phyloP scores from a whole-genome alignment of 2,113 vertebrate genomes.

The Muntiacus muntjak region DNA sequence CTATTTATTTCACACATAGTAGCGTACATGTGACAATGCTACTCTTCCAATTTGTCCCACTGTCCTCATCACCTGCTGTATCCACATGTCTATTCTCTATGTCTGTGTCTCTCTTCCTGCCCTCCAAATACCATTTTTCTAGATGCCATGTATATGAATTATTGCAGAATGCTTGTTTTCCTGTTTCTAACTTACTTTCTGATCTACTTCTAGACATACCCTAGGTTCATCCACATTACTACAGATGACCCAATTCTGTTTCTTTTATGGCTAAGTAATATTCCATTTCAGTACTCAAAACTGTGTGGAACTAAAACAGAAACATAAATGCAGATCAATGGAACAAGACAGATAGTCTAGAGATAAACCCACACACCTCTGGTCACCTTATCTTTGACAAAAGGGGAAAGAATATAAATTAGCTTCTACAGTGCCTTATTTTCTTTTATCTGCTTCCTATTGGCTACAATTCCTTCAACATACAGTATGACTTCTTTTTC shows the following conservation, averaged over 20 bases:
- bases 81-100: background rate
- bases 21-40: background rate
- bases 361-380: background rate
- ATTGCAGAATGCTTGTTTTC: background rate
- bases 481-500: slow-evolving; percentile 82
- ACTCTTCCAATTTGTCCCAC: background rate
- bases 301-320: background rate
- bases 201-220: background rate
- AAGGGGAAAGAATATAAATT: slow-evolving; percentile 74
- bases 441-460: slow-evolving; percentile 67
- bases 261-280: background rate
- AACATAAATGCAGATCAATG: background rate
- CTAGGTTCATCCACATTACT: background rate
- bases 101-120: background rate
- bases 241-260: background rate
- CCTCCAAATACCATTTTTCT: background rate
- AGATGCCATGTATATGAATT: background rate
- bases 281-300: background rate
- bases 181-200: background rate
- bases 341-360: background rate
- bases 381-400: background rate
- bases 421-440: slow-evolving; percentile 86
- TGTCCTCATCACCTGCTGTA: background rate
- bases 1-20: background rate
- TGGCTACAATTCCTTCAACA: slow-evolving; percentile 79